A percentile compares a stretch with the other conserved stretches of the same genome.
Evolutionary conservation across 2,888 invertebrate species (phyloP).

Genomic region (Ichneumoninae sp.): DNA sequence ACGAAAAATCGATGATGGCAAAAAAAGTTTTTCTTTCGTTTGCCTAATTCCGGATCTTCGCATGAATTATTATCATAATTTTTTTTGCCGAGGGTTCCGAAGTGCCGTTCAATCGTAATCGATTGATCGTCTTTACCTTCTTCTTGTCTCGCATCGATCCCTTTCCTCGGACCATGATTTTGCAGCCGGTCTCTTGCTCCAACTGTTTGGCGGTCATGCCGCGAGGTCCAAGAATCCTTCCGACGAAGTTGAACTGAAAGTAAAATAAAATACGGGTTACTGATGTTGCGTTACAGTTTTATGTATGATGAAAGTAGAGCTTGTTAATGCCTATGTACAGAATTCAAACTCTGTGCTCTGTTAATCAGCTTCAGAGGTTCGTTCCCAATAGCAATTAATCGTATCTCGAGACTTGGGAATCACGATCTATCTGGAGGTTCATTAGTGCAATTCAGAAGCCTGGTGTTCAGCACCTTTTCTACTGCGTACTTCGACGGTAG

Average conservation of each 20-base stretch:
- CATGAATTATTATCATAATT: background rate
- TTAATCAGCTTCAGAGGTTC: too few relatives aligned
- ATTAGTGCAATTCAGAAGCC: too few relatives aligned
- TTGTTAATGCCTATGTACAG: too few relatives aligned
- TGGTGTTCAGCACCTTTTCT: too few relatives aligned
- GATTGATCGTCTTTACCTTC: slow-evolving; percentile 91
- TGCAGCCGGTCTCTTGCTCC: slow-evolving; percentile 99
- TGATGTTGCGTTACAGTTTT: too few relatives aligned
- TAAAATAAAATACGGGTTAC: background rate
- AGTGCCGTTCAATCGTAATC: background rate
- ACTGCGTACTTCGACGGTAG: too few relatives aligned
- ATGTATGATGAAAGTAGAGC: too few relatives aligned
- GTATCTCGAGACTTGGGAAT: too few relatives aligned
- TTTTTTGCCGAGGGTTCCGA: background rate
- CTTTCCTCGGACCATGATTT: slow-evolving; percentile 99
- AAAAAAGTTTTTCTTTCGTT: background rate
- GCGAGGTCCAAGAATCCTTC: slow-evolving; percentile 99
- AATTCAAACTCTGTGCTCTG: too few relatives aligned
- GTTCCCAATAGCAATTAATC: too few relatives aligned
- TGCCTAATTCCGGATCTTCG: background rate
- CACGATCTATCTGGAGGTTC: too few relatives aligned
- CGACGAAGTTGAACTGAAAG: slow-evolving; percentile 99
- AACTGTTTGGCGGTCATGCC: slow-evolving; percentile 99
- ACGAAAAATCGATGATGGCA: background rate
- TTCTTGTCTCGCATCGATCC: slow-evolving; percentile 99